Evolutionary conservation across 2,113 vertebrate genomes (phyloP).

Genomic region (Pao palembangensis): DNA sequence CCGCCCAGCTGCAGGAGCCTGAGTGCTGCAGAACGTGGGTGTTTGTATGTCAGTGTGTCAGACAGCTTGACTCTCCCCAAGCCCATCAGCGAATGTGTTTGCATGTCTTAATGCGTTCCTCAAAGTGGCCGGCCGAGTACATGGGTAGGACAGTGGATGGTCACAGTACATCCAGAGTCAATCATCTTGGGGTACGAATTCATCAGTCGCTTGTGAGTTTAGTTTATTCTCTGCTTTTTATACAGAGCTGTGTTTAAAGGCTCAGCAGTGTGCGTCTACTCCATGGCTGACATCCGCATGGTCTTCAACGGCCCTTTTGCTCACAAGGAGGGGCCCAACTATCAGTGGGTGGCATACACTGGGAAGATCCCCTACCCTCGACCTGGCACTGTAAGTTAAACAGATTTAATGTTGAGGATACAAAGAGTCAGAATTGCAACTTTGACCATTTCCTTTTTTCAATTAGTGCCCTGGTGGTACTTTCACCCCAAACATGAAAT

Average conservation of each 20-base stretch:
- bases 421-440: conserved; percentile 14
- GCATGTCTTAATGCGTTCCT: conserved; percentile 38
- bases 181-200: conserved; percentile 40
- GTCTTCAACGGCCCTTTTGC: conserved; percentile 98
- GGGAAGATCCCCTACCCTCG: conserved; percentile 98
- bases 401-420: too few relatives aligned
- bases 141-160: conserved; percentile 40
- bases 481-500: conserved; percentile 97
- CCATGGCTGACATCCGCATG: conserved; percentile 98
- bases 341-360: conserved; percentile 97
- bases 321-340: conserved; percentile 97
- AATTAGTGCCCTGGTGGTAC: conserved; percentile 93
- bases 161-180: conserved; percentile 27
- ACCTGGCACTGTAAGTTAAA: conserved; percentile 87
- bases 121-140: conserved; percentile 29
- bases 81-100: conserved; percentile 22
- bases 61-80: conserved; percentile 58
- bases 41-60: conserved; percentile 68
- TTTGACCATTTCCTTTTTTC: conserved; percentile 15
- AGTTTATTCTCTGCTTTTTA: conserved; percentile 11
- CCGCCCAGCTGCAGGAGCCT: conserved; percentile 37
- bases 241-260: conserved; percentile 94
- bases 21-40: conserved; percentile 46
- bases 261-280: conserved; percentile 95
- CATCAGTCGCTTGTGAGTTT: conserved; percentile 15